A percentile compares a stretch with the other conserved stretches of the same genome.
These are phyloP conservation scores for Pseudorhombus dupliciocellatus DNA, from an alignment of 2,113 vertebrate species.

Conservation along the genomic window DNA sequence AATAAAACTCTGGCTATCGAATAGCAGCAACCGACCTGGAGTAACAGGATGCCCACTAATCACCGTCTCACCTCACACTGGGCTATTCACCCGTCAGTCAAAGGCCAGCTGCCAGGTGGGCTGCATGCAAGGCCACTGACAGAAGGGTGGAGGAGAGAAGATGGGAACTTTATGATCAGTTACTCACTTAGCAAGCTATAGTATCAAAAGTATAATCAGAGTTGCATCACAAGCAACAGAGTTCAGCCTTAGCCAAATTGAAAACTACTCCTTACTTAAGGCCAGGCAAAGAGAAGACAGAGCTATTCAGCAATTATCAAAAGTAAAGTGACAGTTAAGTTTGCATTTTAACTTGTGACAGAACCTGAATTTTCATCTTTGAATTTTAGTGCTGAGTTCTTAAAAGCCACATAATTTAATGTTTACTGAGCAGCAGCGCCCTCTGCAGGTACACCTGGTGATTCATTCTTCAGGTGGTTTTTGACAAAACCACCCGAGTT, in stretches of 20 bases:
- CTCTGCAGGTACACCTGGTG: no score
- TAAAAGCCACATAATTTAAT: no score
- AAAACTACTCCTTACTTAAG: background rate
- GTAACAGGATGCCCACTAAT: conserved; percentile 79
- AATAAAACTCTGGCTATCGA: conserved; percentile 81
- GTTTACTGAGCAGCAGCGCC: no score
- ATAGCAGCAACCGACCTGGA: conserved; percentile 65
- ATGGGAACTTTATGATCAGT: background rate
- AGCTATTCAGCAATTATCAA: no score
- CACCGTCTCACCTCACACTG: conserved; percentile 59
- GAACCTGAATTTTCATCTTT: background rate
- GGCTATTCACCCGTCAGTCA: conserved; percentile 75
- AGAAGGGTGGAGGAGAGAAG: background rate
- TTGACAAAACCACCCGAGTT: no score
- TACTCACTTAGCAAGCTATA: background rate
- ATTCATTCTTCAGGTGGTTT: no score
- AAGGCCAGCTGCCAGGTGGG: conserved; percentile 44
- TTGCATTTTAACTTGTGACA: background rate
- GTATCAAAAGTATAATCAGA: no score
- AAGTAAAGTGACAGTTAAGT: background rate
- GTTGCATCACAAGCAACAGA: background rate
- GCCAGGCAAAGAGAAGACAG: background rate
- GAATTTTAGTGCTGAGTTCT: no score
- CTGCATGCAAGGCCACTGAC: conserved; percentile 18
- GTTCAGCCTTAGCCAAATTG: background rate